Conservation (phyloP, 2,888 invertebrate genomes). For the Aelia acuminata region DNA sequence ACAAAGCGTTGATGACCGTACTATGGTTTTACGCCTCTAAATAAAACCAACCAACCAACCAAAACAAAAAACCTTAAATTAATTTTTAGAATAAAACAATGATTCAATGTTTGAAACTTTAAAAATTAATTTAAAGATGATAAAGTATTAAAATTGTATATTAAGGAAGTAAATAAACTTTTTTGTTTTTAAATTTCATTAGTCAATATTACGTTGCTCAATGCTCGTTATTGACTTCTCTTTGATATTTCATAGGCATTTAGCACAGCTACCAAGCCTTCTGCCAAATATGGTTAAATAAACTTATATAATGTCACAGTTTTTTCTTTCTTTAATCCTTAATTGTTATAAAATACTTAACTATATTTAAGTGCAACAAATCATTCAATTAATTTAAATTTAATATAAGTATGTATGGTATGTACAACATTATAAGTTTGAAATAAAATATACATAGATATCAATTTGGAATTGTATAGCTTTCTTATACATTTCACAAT, state of each 20-base stretch:
- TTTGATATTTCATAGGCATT: not conserved
- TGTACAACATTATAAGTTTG: constrained; percentile 14
- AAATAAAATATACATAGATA: constrained; percentile 12
- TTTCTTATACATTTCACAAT: not conserved
- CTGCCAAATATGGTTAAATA: not conserved
- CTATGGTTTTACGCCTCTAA: too few relatives aligned
- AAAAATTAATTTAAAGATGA: too few relatives aligned
- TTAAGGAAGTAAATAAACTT: not conserved
- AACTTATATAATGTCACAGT: constrained; percentile 19
- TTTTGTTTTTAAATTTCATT: not conserved
- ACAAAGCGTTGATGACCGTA: too few relatives aligned
- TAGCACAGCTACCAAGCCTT: constrained; percentile 24
- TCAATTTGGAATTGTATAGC: not conserved
- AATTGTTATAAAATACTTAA: constrained; percentile 33
- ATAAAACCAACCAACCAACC: too few relatives aligned
- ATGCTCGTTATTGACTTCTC: not conserved
- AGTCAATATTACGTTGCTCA: not conserved
- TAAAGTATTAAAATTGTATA: not conserved
- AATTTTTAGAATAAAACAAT: too few relatives aligned
- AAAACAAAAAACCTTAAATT: too few relatives aligned
- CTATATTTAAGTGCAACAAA: constrained; percentile 36
- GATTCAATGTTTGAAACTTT: too few relatives aligned
- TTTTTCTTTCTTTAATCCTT: constrained; percentile 26
- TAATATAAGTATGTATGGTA: not conserved
- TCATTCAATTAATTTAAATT: constrained; percentile 34